Base-by-base conservation (phyloP, 2,888 invertebrate species). In the Achlya flavicornis region DNA sequence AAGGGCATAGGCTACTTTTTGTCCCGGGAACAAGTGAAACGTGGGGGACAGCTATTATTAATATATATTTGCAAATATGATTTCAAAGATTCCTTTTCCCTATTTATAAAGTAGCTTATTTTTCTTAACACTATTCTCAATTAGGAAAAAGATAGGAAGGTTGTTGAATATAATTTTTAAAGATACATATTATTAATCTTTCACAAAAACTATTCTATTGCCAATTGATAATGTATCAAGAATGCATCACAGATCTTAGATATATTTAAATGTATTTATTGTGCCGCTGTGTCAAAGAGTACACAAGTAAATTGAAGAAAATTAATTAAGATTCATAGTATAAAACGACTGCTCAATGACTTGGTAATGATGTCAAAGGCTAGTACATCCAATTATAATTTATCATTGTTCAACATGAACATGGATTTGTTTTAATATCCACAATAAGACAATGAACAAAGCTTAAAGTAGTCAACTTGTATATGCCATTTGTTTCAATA, bases 331-430 rank as follows among this genome's bases (percentile, higher is more conserved):
- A 53, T 61, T 35, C 53, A 61, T 61, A 35, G 12, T 48, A 61
- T 57, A 16, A 19, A 33, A 16, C 53, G 35, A 61, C 26, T 38
- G 12, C 59, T 61, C 35, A 58, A 61, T 33, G 58, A 61, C 63
- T 65, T 70, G 75, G 78, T 81, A 78, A 66, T 61, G 58, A 66
- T 66, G 74, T 72, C 72, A 78, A 67, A 79, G 80, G 80, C 64
- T 69, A 78, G 59, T 72, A 71, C 62, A 71, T 53, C 19, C 63
- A 65, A 61, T 66, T 63, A 57, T 72, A 72, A 71, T 76, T 66
- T 74, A 79, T 75, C 76, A 72, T 75, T 75, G 66, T 73, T 67
- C 64, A 14, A 16, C 58, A 14, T 53, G 53, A 53, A 10, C 19
- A 19, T 48, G 48, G 53, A 10, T 53, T 53, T 53, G 53, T 53